Evolutionary conservation across 2,888 invertebrate genomes (phyloP), one percentile per base, ranked within the genome.

Genomic region (Gnatocerus cornutus): DNA sequence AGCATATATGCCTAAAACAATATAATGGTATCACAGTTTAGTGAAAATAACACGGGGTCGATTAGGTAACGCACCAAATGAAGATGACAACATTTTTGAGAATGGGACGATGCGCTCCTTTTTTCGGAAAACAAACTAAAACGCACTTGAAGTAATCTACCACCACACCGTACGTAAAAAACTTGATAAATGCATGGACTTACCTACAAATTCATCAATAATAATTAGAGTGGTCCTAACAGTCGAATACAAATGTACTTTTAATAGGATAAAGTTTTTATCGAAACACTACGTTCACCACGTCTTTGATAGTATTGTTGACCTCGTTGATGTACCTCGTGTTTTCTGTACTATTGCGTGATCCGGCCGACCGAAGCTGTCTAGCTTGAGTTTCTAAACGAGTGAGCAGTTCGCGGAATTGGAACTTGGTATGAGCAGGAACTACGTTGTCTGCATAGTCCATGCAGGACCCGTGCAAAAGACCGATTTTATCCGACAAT

Each of bases 371-470:
- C 62, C 92, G 87, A 73, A 93, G 83, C 77, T 89, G 89, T 73
- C 90, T 87, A 29, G 91, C 91, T 80, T 92, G 92, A 9, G 87
- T 86, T 81, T 93, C 93, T 58, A 93, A 87, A 48, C 91, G 87
- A 2, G 90, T 89, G 21, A 93, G 87, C 71, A 93, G 84, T 83
- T 93, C 92, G 43, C 94, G 90, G 81, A 95, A 93, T 78, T 96
- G 93, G 84, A 97, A 96, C 80, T 96, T 93, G 55, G 93, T 91
- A 81, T 96, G 95, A 12, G 95, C 94, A 8, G 95, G 93, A 79
- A 94, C 91, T 10, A 89, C 87, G 68, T 89, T 90, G 77, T 97
- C 97, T 10, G 94, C 93, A 79, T 94, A 95, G 76, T 92, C 91
- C 78, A 92, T 90, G 85, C 96, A 97, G 74, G 93, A 91, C 13